Base-by-base conservation (phyloP, 2,888 invertebrate genomes). In the Caenorhabditis sp. region DNA sequence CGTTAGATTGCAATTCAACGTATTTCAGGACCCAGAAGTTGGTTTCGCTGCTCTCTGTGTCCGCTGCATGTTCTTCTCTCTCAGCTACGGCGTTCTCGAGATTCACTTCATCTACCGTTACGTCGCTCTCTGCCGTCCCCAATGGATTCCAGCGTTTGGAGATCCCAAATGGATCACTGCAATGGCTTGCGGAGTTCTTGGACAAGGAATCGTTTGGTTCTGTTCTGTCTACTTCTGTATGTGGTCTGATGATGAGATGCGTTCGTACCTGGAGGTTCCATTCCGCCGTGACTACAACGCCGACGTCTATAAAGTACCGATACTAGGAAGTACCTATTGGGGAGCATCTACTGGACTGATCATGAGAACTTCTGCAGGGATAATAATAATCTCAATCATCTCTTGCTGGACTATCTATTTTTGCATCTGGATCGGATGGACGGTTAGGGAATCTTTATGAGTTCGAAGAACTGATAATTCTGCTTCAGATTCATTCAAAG, bases 11-110 rank as follows among this genome's bases (percentile, higher is more conserved):
- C 14, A 38, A 49, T 66, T 66, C 66, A 51, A 38, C 28, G 22
- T 38, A 54, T 66, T 80, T 41, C 66, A 80, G 69, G 76, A 82
- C n/a, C 44, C 66, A 22, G 54, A 75, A n/a, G 6, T 54, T 7
- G 83, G 83, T 35, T 66, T 80, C 22, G 54, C 51, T 26, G 82
- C 82, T 31, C 74, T 83, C 31, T 83, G 74, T 31, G 70, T 80
- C 12, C 80, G 83, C 12, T 80, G 83, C 44, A 77, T 70, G 75
- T 84, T 84, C 68, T 74, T 84, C 19, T 75, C 72, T 3, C 66
- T 84, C 14, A 84, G 83, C 59, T 84, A 84, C 56, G 83, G 83
- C n/a, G 74, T 84, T 19, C 68, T 84, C n/a, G 83, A 80, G 64
- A 56, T 84, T 14, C 83, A 84, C 41, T 84, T 84, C 68, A 84